phyloP scores from a whole-genome alignment of 2,113 vertebrate genomes.

The Rhadina sibilatrix region DNA sequence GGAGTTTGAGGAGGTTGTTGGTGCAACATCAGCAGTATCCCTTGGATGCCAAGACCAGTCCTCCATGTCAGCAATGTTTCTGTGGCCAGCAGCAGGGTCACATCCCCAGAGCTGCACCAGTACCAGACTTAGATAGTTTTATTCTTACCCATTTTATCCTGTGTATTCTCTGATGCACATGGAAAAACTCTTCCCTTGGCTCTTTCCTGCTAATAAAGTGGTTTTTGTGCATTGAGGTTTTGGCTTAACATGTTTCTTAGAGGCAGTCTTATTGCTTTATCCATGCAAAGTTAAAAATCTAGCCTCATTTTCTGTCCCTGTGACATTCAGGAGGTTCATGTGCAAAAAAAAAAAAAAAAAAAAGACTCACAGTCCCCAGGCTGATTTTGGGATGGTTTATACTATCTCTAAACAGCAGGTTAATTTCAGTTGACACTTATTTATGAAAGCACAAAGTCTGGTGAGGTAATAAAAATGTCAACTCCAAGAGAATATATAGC shows the following conservation, averaged over 20 bases:
- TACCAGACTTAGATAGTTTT: background rate
- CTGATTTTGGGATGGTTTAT: constrained; percentile 49
- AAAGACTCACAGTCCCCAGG: background rate
- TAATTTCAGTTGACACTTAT: constrained; percentile 66
- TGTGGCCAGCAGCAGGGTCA: background rate
- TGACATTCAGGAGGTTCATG: background rate
- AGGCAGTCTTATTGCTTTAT: background rate
- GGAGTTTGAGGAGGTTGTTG: fast-evolving
- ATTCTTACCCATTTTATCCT: background rate
- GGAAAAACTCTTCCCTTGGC: background rate
- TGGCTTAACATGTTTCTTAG: background rate
- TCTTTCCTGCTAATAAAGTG: background rate
- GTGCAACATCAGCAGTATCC: background rate
- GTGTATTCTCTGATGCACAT: background rate
- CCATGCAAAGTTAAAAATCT: background rate
- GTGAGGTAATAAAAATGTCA: constrained; percentile 67
- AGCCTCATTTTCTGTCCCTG: background rate
- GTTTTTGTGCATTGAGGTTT: background rate
- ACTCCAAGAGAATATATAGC: constrained; percentile 42
- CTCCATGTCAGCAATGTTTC: fast-evolving
- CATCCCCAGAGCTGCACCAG: background rate
- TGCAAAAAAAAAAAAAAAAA: background rate
- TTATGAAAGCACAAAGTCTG: constrained; percentile 69
- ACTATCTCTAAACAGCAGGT: constrained; percentile 65
- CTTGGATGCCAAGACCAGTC: background rate